Base-by-base conservation (phyloP, 1,140 invertebrate species). In the Araneus ventricosus region DNA sequence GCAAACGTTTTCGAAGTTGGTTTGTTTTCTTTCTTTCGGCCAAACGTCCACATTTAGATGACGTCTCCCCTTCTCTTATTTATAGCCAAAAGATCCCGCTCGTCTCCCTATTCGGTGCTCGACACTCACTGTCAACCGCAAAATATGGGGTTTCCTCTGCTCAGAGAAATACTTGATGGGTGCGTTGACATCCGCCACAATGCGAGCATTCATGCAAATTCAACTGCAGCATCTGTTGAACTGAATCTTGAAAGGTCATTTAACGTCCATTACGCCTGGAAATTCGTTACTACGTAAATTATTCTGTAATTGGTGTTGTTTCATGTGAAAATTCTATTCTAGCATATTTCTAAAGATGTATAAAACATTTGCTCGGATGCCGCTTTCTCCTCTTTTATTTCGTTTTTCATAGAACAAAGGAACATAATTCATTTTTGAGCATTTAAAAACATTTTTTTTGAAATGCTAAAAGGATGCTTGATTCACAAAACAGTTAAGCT, bases 51-150 rank as follows among this genome's bases (percentile, higher is more conserved):
- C 34, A 75, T 75, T 75, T 75, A 75, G 70, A 75, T 8, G 30
- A 37, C 17, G 30, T 37, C 70, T 70, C 27, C 27, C 67, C 14
- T 30, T 14, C 70, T 75, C 34, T 75, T 75, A 75, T 75, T 75
- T 75, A 75, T 75, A 75, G 34, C 59, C 45, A 67, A 27, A 14
- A 30, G 30, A 6, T 34, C 34, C 70, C 70, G 14, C 34, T 14
- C 63, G 34, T 34, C 63, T 67, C 63, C 63, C 63, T 7, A 67
- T 67, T 27, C 63, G 63, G 63, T 20, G 17, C 70, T 20, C 70
- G 70, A 75, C 30, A 75, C 10, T 34, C 45, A 52, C 27, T 75
- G 70, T 34, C 70, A 75, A 37, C 70, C 70, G 70, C 70, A 75
- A 75, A 75, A 75, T 75, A 34, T 20, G 30, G 14, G 30, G 14